Base-by-base conservation (phyloP, 2,113 vertebrate species). In the Pygoscelis adeliae region DNA sequence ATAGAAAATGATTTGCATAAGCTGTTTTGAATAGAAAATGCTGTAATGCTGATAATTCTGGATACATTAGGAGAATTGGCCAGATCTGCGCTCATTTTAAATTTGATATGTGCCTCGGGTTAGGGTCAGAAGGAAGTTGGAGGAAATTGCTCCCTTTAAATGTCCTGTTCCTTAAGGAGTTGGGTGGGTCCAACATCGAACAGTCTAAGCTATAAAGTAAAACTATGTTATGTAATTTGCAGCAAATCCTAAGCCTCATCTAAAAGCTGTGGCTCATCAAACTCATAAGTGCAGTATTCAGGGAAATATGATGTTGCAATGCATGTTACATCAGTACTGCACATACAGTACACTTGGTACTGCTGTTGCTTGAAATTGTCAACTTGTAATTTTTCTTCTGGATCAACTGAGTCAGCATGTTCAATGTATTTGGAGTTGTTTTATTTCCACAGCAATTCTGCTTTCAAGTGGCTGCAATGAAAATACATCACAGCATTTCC, bases 401-500 rank as follows among this genome's bases (percentile, higher is more conserved):
- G 65, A 87, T 86, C 55, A n/a, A 78, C 91, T 92, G 92, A 94
- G 89, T 97, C 93, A 97, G 95, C 91, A 92, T 53, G 63, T 82
- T 92, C 70, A 59, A 53, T 19, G 38, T 55, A 17, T 80, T 91
- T 63, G 76, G 74, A 87, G 69, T 55, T 56, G 32, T 19, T 95
- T 92, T 83, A 81, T 93, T 96, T 93, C 76, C 87, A 94, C 72
- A 83, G 82, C 62, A 47, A 34, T 91, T 73, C 82, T 87, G 67
- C 92, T 97, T 97, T 97, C 84, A 91, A 96, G 86, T 92, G 94
- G 67, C 71, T 86, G 65, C 46, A 84, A 9, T n/a, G 58, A 92
- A 97, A 97, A 91, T 70, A 59, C 66, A 93, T 90, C 91, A 69
- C 83, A 80, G 92, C 85, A 74, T 87, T 96, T 97, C 91, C 72